Conservation (phyloP, 2,888 invertebrate species). For the Psylliodes chrysocephalus region DNA sequence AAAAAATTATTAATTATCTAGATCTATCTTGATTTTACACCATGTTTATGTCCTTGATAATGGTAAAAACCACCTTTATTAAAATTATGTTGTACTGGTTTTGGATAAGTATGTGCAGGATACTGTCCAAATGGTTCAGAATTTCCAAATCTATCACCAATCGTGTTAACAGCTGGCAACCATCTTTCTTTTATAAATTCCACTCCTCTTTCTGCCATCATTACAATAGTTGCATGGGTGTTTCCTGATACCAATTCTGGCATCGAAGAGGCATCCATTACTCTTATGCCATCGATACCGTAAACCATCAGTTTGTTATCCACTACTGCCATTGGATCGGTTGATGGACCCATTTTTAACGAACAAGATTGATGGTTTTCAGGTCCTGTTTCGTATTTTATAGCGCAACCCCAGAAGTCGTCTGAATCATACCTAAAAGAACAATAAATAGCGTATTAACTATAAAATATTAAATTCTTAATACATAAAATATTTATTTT, state of each 20-base stretch:
- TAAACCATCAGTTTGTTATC: conserved; percentile 74
- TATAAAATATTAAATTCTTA: neutral
- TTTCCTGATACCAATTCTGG: conserved; percentile 61
- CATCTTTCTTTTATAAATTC: conserved; percentile 60
- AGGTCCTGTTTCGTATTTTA: conserved; percentile 76
- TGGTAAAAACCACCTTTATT: neutral
- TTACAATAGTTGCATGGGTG: conserved; percentile 61
- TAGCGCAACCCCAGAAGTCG: conserved; percentile 81
- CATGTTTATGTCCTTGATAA: neutral
- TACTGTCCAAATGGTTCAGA: neutral
- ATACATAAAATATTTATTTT: too few relatives aligned
- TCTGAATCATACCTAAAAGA: conserved; percentile 66
- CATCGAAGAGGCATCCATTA: conserved; percentile 65
- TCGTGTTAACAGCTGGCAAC: conserved; percentile 32
- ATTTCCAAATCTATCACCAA: conserved; percentile 27
- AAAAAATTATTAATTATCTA: too few relatives aligned
- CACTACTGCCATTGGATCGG: conserved; percentile 79
- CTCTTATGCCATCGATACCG: conserved; percentile 69
- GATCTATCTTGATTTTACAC: too few relatives aligned
- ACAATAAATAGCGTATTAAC: neutral
- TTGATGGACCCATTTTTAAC: conserved; percentile 81
- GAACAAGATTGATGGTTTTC: conserved; percentile 87
- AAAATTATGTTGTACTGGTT: neutral
- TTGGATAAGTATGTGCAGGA: neutral
- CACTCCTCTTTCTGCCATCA: conserved; percentile 62